These are phyloP conservation scores for Aegotheles bennettii DNA, from an alignment of 2,113 vertebrate species.

Conservation along the genomic window DNA sequence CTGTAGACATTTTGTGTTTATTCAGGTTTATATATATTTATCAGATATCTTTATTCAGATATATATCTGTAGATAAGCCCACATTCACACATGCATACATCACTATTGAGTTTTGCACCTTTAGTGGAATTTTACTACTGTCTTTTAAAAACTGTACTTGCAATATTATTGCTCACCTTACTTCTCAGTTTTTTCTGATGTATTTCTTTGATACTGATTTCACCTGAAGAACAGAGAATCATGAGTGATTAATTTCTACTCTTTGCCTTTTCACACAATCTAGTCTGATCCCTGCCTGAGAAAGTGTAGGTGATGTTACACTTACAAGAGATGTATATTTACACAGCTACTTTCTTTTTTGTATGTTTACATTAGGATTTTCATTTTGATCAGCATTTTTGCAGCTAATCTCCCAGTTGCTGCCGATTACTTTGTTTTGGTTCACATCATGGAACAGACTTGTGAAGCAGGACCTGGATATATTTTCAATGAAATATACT, in stretches of 20 bases:
- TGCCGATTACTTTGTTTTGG: not conserved
- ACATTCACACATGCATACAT: no score
- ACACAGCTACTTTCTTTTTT: not conserved
- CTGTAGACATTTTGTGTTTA: not conserved
- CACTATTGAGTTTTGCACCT: not conserved
- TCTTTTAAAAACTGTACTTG: not conserved
- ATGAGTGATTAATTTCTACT: not conserved
- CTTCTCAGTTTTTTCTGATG: not conserved
- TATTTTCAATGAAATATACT: not conserved
- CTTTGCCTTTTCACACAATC: not conserved
- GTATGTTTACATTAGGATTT: not conserved
- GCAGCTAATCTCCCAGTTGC: not conserved
- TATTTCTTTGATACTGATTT: not conserved
- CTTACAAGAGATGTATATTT: not conserved
- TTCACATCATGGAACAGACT: not conserved
- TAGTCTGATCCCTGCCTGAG: not conserved
- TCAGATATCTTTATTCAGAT: not conserved
- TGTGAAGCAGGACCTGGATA: not conserved
- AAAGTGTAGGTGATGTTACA: not conserved
- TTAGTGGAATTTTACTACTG: not conserved
- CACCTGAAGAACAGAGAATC: not conserved
- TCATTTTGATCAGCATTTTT: not conserved
- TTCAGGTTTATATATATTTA: not conserved
- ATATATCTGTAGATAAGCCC: not conserved
- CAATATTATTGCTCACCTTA: not conserved